phyloP scores from a whole-genome alignment of 2,888 invertebrate species.

The Pemphredon lugubris region DNA sequence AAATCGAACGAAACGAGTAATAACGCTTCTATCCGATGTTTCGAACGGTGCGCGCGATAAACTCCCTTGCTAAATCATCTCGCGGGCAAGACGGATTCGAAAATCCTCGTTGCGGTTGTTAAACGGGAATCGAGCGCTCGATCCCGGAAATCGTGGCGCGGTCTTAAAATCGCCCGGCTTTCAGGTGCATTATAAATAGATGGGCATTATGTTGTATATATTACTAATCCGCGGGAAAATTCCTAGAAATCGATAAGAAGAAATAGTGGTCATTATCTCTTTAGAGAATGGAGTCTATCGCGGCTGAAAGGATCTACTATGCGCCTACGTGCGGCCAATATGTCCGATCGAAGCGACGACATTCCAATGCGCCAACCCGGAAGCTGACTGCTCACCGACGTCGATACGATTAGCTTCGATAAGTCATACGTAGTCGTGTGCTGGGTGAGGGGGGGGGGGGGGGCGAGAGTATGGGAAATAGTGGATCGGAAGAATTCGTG shows the following conservation, averaged over 20 bases:
- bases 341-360: constrained; percentile 55
- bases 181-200: constrained; percentile 9
- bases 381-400: constrained; percentile 46
- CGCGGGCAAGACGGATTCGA: constrained; percentile 28
- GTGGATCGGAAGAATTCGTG: too few species aligned
- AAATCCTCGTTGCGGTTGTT: constrained; percentile 10
- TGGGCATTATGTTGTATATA: background rate
- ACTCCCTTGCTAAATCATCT: too few species aligned
- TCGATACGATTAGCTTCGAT: constrained; percentile 59
- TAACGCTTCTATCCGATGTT: too few species aligned
- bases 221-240: constrained; percentile 10
- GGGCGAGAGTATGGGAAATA: background rate
- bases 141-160: constrained; percentile 37
- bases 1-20: too few species aligned
- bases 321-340: constrained; percentile 48
- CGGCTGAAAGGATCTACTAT: constrained; percentile 51
- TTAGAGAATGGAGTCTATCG: constrained; percentile 35
- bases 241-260: background rate
- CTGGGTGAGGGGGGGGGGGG: background rate
- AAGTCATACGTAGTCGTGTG: constrained; percentile 41
- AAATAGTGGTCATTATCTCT: constrained; percentile 16
- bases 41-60: too few species aligned
- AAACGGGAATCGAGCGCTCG: constrained; percentile 11
- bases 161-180: constrained; percentile 9
- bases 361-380: constrained; percentile 61